Conservation (phyloP, 2,888 invertebrate species). For the Ligdia adustata region DNA sequence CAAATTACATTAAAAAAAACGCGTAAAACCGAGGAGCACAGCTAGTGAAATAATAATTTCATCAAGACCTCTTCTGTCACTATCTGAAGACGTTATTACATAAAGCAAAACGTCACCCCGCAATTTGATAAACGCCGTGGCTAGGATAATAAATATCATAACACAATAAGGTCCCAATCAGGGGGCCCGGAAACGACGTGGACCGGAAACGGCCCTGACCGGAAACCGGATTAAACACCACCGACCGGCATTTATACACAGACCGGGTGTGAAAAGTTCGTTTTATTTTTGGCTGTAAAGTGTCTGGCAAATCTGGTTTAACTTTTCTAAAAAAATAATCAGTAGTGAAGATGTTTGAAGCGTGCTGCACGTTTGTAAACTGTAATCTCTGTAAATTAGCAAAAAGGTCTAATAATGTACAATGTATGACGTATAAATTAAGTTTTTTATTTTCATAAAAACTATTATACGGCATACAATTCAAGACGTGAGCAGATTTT, state of each 20-base stretch:
- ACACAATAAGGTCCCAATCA: slow-evolving; percentile 35
- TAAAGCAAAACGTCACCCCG: slow-evolving; percentile 4
- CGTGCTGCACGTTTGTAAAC: no score
- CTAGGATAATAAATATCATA: slow-evolving; percentile 31
- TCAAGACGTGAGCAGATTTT: no score
- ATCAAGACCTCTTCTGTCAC: no score
- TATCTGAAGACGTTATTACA: slow-evolving; percentile 1
- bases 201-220: slow-evolving; percentile 10
- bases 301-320: slow-evolving; percentile 19
- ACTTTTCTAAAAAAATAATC: neutral
- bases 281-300: slow-evolving; percentile 10
- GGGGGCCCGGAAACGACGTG: slow-evolving; percentile 13
- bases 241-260: slow-evolving; percentile 13
- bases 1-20: no score
- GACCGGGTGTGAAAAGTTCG: slow-evolving; percentile 24
- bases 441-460: no score
- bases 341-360: neutral
- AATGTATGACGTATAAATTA: no score
- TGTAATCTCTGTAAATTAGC: no score
- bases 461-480: no score
- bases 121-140: slow-evolving; percentile 16
- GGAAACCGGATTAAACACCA: slow-evolving; percentile 27
- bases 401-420: no score
- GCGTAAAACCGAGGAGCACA: no score
- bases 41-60: no score